These are phyloP conservation scores for Geotrypetes seraphini DNA, from an alignment of 2,797 vertebrate genomes.

Conservation along the genomic window DNA sequence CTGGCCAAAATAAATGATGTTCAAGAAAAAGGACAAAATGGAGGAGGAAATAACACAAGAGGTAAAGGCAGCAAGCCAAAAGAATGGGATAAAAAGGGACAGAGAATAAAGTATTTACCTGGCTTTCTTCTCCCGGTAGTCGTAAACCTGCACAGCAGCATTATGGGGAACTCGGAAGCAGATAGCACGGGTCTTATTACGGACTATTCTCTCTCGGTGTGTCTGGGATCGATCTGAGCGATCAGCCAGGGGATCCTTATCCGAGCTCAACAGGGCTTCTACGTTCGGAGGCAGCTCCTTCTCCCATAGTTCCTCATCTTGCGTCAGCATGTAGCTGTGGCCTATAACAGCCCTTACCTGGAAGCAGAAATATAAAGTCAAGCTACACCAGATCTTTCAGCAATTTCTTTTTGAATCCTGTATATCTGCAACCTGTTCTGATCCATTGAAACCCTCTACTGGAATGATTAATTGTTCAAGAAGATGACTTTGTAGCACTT, in stretches of 20 bases:
- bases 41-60: background rate
- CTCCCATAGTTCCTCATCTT: constrained; percentile 81
- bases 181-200: constrained; percentile 57
- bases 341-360: constrained; percentile 79
- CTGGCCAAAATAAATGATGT: no score
- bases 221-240: constrained; percentile 35
- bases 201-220: fast-evolving
- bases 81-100: fast-evolving
- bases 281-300: constrained; percentile 70
- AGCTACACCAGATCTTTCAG: no score
- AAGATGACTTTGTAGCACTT: no score
- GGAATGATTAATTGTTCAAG: no score
- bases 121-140: constrained; percentile 77
- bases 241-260: constrained; percentile 60
- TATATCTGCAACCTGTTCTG: no score
- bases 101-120: constrained; percentile 45
- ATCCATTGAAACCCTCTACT: no score
- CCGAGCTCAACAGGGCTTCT: constrained; percentile 54
- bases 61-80: no score
- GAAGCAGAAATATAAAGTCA: no score
- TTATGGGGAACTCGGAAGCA: constrained; percentile 81
- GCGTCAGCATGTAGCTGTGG: constrained; percentile 80
- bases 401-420: no score
- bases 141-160: constrained; percentile 81
- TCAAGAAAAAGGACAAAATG: background rate